These are phyloP conservation scores for Macrocentrus cingulum DNA, from an alignment of 1,140 invertebrate species.

Conservation along the genomic window DNA sequence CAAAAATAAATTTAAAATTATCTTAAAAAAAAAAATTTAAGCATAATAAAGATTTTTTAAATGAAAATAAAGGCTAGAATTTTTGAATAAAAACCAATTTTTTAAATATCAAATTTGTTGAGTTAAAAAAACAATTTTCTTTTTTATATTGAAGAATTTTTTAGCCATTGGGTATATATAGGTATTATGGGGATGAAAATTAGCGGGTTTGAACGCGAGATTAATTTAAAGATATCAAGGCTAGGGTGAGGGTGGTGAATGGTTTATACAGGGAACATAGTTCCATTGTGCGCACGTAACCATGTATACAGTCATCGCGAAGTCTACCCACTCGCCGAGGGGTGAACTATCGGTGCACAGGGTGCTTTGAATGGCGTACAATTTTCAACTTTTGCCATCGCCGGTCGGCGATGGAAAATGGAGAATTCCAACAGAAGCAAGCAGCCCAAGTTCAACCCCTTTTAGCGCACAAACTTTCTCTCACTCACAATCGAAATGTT, in stretches of 20 bases:
- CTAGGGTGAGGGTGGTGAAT: neutral
- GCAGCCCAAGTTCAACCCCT: conserved; percentile 12
- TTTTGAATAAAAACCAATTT: no score
- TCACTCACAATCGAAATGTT: conserved; percentile 4
- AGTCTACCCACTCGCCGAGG: conserved; percentile 14
- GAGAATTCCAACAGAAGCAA: conserved; percentile 31
- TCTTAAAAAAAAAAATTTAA: no score
- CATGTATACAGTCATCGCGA: neutral
- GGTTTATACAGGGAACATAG: neutral
- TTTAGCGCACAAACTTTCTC: conserved; percentile 3
- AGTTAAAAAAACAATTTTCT: no score
- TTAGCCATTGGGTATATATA: no score
- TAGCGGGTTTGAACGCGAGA: neutral
- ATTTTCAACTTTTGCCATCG: conserved; percentile 54
- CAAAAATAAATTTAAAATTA: no score
- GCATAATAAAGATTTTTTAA: no score
- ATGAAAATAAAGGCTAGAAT: no score
- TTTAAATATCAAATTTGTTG: no score
- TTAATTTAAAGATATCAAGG: neutral
- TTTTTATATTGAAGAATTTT: no score
- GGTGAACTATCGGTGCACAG: conserved; percentile 36
- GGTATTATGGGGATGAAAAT: no score
- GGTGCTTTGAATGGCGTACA: conserved; percentile 43
- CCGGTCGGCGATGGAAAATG: conserved; percentile 43
- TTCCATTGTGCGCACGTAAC: conserved; percentile 9